A percentile compares a stretch with the other conserved stretches of the same genome.
Evolutionary conservation across 1,140 invertebrate genomes (phyloP).

Genomic region (Subanguina moxae): DNA sequence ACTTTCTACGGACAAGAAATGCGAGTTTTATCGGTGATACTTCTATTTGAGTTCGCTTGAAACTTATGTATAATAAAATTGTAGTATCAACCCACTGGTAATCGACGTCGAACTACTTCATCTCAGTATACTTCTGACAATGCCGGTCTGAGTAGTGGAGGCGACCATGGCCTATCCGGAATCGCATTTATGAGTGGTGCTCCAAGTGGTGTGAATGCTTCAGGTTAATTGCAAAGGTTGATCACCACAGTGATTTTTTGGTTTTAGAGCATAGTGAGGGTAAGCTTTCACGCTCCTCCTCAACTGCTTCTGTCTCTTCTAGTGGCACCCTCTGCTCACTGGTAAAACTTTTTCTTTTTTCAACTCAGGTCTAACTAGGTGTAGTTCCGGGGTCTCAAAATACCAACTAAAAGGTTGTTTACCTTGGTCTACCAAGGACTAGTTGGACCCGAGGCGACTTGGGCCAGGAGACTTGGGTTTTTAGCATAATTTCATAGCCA

Average conservation of each 20-base stretch:
- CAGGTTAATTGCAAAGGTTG: neutral
- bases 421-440: no score
- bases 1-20: conserved; percentile 57
- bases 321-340: conserved; percentile 25
- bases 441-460: no score
- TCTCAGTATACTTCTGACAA: neutral
- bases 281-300: conserved; percentile 45
- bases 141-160: neutral
- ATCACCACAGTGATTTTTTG: neutral
- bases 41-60: neutral
- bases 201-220: neutral
- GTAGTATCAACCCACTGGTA: conserved; percentile 11
- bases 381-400: no score
- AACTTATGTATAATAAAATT: conserved; percentile 2
- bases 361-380: no score
- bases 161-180: neutral
- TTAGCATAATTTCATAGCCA: no score
- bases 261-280: conserved; percentile 29
- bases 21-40: conserved; percentile 39
- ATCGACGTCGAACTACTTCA: conserved; percentile 5
- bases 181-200: neutral
- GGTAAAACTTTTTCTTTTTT: neutral
- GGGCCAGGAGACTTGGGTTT: no score
- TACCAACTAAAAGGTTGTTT: no score
- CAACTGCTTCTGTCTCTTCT: conserved; percentile 40